phyloP scores from a whole-genome alignment of 37 sponge, comb jelly and placozoan genomes.

The Oopsacas minuta region DNA sequence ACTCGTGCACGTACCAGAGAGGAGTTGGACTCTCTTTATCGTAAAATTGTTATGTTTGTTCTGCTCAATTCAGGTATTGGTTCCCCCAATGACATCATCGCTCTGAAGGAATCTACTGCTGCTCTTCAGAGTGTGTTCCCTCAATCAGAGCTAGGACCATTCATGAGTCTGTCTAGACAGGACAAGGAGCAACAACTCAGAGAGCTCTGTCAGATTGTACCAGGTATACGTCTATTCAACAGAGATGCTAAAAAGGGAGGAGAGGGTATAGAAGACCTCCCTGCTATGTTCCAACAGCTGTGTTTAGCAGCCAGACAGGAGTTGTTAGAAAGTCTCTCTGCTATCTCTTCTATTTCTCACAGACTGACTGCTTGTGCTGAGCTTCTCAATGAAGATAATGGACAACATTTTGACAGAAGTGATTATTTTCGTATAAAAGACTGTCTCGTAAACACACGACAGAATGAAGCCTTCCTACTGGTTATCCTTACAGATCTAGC shows the following conservation, averaged over 20 bases:
- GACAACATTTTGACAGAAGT: background rate
- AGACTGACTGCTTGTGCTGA: background rate
- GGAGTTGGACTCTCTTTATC: constrained; percentile 79
- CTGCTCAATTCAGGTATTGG: constrained; percentile 90
- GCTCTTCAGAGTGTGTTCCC: constrained; percentile 99
- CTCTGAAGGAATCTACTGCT: constrained; percentile 88
- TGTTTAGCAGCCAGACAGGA: background rate
- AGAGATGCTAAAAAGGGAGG: constrained; percentile 91
- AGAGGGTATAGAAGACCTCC: constrained; percentile 80
- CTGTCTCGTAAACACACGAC: constrained; percentile 67
- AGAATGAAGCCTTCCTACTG: constrained; percentile 73
- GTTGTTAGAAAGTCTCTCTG: background rate
- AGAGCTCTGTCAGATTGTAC: constrained; percentile 80
- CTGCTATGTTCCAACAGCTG: background rate
- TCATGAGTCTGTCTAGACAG: constrained; percentile 64
- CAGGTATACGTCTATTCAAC: constrained; percentile 94
- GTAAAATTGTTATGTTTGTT: constrained; percentile 88
- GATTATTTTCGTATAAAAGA: constrained; percentile 42
- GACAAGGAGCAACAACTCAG: constrained; percentile 84
- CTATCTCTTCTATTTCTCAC: background rate
- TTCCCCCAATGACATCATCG: constrained; percentile 84
- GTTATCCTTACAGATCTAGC: constrained; percentile 49
- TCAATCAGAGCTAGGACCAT: constrained; percentile 87
- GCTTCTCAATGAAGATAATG: background rate
- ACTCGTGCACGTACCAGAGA: constrained; percentile 82